Evolutionary conservation across 2,113 vertebrate genomes (phyloP).

Genomic region (Petrocephalus microphthalmus): DNA sequence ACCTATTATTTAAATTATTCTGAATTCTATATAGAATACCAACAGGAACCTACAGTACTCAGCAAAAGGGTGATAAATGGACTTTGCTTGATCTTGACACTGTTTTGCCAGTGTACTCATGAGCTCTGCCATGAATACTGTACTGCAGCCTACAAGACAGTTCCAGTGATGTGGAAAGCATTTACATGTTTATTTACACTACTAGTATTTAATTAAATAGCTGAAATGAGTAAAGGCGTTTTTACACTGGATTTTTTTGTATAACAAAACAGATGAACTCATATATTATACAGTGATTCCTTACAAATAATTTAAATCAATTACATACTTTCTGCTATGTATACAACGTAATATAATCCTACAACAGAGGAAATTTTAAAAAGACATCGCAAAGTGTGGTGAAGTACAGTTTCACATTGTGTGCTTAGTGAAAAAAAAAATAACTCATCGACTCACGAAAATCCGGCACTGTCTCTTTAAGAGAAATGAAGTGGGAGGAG

Average conservation of each 20-base stretch:
- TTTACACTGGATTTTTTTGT: background rate
- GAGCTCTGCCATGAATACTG: background rate
- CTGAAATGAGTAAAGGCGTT: background rate
- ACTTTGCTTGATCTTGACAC: background rate
- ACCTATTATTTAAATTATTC: background rate
- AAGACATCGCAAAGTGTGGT: background rate
- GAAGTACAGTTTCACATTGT: background rate
- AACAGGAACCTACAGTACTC: background rate
- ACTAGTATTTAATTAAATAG: background rate
- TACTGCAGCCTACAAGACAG: background rate
- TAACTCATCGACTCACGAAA: background rate
- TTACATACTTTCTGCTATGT: background rate
- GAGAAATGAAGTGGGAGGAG: constrained; percentile 20
- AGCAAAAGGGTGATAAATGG: background rate
- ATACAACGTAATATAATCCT: background rate
- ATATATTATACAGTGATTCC: background rate
- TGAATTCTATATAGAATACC: background rate
- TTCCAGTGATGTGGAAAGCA: background rate
- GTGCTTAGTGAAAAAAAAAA: background rate
- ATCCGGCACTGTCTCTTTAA: constrained; percentile 36
- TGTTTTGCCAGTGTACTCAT: background rate
- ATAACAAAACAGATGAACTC: background rate
- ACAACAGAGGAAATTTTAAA: background rate
- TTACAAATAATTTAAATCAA: background rate
- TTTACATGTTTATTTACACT: background rate